phyloP scores from a whole-genome alignment of 2,113 vertebrate genomes.

The Centropus unirufus region DNA sequence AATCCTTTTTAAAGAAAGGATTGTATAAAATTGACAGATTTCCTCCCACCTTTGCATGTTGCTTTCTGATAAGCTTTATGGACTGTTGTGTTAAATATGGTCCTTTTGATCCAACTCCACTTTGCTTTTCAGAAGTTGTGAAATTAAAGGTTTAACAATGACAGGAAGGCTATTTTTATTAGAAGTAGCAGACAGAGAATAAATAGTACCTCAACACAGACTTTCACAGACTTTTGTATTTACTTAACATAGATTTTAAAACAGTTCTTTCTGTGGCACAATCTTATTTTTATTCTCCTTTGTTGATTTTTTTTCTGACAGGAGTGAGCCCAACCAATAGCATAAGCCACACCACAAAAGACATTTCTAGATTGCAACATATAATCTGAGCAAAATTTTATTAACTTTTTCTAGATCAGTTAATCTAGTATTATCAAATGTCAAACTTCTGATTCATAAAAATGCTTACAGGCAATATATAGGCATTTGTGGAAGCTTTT shows the following conservation, averaged over 20 bases:
- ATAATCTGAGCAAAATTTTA: background rate
- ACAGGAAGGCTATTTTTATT: conserved; percentile 17
- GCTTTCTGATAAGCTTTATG: conserved; percentile 32
- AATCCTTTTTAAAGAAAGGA: background rate
- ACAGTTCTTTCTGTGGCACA: background rate
- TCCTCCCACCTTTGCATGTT: conserved; percentile 33
- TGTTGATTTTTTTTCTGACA: background rate
- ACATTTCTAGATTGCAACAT: background rate
- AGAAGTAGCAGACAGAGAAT: conserved; percentile 7
- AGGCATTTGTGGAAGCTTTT: background rate
- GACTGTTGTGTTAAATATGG: conserved; percentile 9
- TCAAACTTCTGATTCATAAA: background rate
- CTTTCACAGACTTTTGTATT: background rate
- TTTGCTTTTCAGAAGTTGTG: conserved; percentile 30
- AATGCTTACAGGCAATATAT: background rate
- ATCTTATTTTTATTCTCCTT: background rate
- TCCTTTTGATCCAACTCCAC: conserved; percentile 26
- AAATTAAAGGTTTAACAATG: conserved; percentile 47
- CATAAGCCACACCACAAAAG: background rate
- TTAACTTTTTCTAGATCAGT: background rate
- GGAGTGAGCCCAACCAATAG: background rate
- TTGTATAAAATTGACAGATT: background rate
- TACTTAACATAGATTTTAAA: background rate
- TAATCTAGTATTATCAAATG: background rate
- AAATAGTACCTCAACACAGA: background rate